phyloP scores from a whole-genome alignment of 2,113 vertebrate genomes.

The Erythrolamprus reginae region DNA sequence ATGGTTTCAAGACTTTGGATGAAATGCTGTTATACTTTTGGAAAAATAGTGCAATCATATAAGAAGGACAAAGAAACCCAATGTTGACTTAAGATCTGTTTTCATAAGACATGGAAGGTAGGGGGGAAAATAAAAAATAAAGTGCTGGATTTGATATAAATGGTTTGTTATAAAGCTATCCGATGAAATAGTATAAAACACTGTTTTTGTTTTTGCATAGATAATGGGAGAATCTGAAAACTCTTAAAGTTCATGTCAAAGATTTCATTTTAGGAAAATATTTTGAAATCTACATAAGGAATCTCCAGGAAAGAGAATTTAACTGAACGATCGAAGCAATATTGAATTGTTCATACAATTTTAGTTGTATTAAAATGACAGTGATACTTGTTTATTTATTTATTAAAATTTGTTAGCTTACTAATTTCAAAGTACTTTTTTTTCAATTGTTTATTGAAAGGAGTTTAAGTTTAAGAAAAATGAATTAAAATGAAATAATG shows the following conservation, averaged over 20 bases:
- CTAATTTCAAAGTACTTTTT: background rate
- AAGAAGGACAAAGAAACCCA: background rate
- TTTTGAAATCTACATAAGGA: background rate
- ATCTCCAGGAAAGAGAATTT: background rate
- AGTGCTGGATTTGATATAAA: conserved; percentile 4
- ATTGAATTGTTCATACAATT: background rate
- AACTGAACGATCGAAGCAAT: background rate
- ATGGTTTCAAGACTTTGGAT: background rate
- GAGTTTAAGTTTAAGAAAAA: background rate
- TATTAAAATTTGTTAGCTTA: background rate
- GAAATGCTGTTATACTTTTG: background rate
- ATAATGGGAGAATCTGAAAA: background rate
- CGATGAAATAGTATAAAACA: conserved; percentile 19
- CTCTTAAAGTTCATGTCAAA: background rate
- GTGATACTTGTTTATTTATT: background rate
- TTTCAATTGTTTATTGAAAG: background rate
- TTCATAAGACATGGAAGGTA: background rate
- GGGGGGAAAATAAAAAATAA: background rate
- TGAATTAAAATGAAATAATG: background rate
- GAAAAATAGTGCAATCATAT: background rate
- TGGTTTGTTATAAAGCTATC: conserved; percentile 32
- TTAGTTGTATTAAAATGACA: background rate
- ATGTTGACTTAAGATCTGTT: conserved; percentile 16
- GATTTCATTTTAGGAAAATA: background rate
- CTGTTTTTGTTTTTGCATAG: background rate